Evolutionary conservation across 2,797 vertebrate species (phyloP), one percentile per base, ranked within the genome.

Genomic region (Australoheros facetus): DNA sequence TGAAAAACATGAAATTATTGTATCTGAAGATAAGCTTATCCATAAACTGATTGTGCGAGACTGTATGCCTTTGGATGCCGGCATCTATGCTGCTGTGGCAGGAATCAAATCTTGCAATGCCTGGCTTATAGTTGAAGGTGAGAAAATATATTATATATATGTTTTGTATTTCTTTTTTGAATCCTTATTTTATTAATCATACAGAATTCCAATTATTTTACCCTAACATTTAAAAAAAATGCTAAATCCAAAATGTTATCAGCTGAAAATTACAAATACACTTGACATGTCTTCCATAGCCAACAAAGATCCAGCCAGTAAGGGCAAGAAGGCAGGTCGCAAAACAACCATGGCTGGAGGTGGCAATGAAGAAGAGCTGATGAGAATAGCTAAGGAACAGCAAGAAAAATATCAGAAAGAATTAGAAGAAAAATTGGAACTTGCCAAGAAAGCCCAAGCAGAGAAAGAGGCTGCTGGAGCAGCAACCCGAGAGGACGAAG

Each of bases 121-220:
- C 85, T 98, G 96, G 96, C 96, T 99, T 19, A 60, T 97, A 14
- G 95, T 98, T 34, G 96, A 97, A 90, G 88, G 98, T 98, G 74
- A 96, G 94, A 73, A 64, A 75, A 64, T 2, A 34, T 34, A 34
- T 34, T 28, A 32, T 5, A 10, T 37, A 37, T 37, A 10, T 26
- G 5, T 32, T 9, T 37, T 37, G 34, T 37, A 37, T 64, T 4
- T 21, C 16, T 56, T 64, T 64, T 78, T 8, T 53, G 2, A 37
- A 37, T 10, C 3, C 57, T 71, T 17, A 48, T 80, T 14, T 45
- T 16, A 6, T 45, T 16, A 26, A 26, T 45, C 39, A 64, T 4
- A 7, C 7, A 7, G 28, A 48, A 66, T 66, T 48, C 45, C 6
- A 51, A 17, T 51, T 48, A 64, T 1, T 66, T 57, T 64, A 3